Evolutionary conservation across 2,113 vertebrate species (phyloP), one percentile per base, ranked within the genome.

Genomic region (Phaetusa simplex): DNA sequence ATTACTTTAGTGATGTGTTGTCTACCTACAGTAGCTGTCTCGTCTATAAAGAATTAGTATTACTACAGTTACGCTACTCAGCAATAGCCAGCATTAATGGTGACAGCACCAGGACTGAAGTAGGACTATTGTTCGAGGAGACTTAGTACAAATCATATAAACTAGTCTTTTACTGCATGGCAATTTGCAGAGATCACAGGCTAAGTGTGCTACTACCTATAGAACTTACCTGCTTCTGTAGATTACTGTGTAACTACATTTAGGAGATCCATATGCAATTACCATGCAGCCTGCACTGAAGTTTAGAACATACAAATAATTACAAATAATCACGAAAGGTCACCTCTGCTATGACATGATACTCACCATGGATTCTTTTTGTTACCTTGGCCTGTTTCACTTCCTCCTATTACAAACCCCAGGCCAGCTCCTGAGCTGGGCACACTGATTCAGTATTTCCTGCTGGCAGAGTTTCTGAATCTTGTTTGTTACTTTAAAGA

Each of bases 241-340:
- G 82, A 95, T 87, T 81, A 91, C 38, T 83, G 93, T 90, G 84
- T 77, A 96, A 96, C 88, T 97, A 94, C 93, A 85, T 55, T 93
- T 77, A 85, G 95, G 40, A 93, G 93, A 26, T 92, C 95, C 93
- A 66, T 47, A 83, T 72, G 93, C 82, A 96, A 96, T 88, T 96
- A 92, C 67, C 93, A 83, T 88, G 95, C 71, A 96, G 93, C 71
- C 93, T 81, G 84, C 74, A 86, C 94, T 93, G 89, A 83, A 95
- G 91, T 95, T 97, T 16, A 95, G 95, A 97, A 97, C 89, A 95
- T 2, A 97, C 49, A 96, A 88, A 94, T 90, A 89, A 91, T 93
- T 85, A 96, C 58, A 88, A 91, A 79, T 65, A 45, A 81, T 69
- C 34, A 21, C 12, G 36, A 65, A 76, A 72, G 53, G n/a, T 81